These are phyloP conservation scores for Semotilus atromaculatus DNA, from an alignment of 2,797 vertebrate species.

Conservation along the genomic window DNA sequence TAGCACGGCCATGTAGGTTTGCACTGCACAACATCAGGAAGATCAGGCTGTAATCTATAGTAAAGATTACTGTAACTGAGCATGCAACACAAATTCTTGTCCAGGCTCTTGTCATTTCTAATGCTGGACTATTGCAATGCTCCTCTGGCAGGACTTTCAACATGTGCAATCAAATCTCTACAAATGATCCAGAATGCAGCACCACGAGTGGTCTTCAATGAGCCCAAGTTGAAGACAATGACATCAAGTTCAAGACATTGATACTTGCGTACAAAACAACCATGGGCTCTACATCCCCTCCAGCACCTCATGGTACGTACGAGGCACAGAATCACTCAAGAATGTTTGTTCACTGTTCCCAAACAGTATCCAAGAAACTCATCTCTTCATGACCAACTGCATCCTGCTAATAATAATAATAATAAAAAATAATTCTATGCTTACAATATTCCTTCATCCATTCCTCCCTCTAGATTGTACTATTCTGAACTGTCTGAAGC, in stretches of 20 bases:
- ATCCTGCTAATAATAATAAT: not conserved
- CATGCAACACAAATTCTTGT: not conserved
- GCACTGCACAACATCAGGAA: no score
- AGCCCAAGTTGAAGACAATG: not conserved
- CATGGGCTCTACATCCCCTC: no score
- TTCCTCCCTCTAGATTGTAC: not conserved
- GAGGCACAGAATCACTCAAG: no score
- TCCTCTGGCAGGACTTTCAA: not conserved
- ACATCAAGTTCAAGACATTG: not conserved
- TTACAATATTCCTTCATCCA: not conserved
- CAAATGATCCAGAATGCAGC: not conserved
- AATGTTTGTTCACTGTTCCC: no score
- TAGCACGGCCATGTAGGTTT: no score
- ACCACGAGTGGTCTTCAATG: not conserved
- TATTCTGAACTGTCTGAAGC: not conserved
- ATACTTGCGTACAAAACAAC: not conserved
- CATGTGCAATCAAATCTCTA: not conserved
- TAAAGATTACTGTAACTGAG: no score
- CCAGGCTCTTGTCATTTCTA: not conserved
- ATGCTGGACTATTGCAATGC: no score
- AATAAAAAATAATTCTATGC: not conserved
- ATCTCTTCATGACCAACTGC: not conserved
- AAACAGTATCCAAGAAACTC: no score
- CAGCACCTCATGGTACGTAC: no score
- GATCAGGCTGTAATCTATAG: no score